Conservation (phyloP, 2,113 vertebrate species). For the Passer domesticus region DNA sequence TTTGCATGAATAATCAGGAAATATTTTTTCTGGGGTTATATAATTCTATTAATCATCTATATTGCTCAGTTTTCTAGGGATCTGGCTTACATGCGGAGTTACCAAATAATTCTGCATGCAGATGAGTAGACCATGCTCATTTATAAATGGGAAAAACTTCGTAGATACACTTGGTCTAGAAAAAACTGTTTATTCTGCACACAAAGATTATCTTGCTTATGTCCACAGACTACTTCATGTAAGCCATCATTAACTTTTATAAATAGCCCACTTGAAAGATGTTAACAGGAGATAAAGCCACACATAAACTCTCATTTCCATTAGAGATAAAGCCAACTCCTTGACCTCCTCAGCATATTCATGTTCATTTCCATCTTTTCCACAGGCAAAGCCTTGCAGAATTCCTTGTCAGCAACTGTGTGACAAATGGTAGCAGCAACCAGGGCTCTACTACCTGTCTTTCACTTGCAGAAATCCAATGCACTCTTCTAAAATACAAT, state of each 20-base stretch:
- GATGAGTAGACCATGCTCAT: not conserved
- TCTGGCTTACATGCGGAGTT: not conserved
- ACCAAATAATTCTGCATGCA: not conserved
- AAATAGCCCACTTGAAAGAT: not conserved
- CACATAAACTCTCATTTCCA: not conserved
- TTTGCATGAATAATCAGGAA: not conserved
- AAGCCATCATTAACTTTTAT: not conserved
- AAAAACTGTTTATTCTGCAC: not conserved
- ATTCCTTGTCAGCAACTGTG: not conserved
- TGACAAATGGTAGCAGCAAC: not conserved
- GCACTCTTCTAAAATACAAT: not conserved
- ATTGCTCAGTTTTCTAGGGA: not conserved
- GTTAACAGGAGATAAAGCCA: not conserved
- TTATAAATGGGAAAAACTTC: not conserved
- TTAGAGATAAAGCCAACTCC: not conserved
- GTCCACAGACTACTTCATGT: not conserved
- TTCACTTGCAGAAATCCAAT: not conserved
- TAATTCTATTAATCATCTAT: not conserved
- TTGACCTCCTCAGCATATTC: not conserved
- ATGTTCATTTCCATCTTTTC: not conserved
- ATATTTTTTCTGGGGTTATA: not conserved
- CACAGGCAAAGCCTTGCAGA: not conserved
- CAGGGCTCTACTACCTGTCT: not conserved
- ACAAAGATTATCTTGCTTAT: not conserved
- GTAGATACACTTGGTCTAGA: not conserved